Conservation (phyloP, 2,797 vertebrate genomes). For the Psittacula derbiana region DNA sequence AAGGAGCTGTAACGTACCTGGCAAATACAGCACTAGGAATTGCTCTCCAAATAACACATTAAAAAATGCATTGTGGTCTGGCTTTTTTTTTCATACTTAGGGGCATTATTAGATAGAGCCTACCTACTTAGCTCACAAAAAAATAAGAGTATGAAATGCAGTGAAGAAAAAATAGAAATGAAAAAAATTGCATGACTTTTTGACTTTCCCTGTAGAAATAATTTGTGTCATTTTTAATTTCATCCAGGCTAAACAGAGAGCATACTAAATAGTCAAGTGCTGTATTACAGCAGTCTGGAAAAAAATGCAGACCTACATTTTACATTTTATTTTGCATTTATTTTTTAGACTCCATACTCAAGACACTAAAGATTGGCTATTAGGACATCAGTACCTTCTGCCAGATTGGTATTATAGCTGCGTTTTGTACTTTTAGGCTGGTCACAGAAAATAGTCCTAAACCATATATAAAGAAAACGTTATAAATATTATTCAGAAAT, state of each 20-base stretch:
- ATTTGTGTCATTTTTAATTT: neutral
- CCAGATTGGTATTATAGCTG: neutral
- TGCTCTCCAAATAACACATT: neutral
- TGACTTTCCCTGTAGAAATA: neutral
- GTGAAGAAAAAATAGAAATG: neutral
- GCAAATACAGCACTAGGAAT: neutral
- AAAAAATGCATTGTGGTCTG: neutral
- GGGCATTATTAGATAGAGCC: neutral
- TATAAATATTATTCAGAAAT: constrained; percentile 16
- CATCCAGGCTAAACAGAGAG: neutral
- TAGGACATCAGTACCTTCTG: neutral
- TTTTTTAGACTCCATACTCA: neutral
- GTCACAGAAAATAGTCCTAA: neutral
- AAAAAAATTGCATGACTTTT: neutral
- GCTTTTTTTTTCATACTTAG: neutral
- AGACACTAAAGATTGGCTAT: neutral
- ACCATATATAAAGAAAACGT: neutral
- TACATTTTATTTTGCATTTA: neutral
- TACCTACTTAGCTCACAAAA: neutral
- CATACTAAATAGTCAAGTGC: neutral
- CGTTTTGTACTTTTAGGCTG: neutral
- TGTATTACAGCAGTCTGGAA: neutral
- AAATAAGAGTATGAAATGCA: neutral
- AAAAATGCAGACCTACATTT: neutral
- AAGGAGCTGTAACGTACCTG: neutral